Percentiles rank a stretch among this genome's conserved stretches.
These are phyloP conservation scores for Acleris laterana DNA, from an alignment of 2,888 invertebrate genomes.

Conservation along the genomic window DNA sequence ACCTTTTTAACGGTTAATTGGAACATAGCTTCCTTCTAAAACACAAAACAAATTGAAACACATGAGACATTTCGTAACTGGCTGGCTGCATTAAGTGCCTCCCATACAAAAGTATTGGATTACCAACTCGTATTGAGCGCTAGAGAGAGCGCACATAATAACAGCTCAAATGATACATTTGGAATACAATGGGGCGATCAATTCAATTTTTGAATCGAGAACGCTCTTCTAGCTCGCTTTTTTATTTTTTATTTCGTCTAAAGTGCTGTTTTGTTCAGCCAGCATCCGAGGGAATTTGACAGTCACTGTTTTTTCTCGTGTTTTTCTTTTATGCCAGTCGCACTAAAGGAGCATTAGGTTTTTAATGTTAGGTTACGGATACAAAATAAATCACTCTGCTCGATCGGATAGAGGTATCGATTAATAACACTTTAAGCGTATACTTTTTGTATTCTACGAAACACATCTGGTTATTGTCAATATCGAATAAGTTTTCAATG, in stretches of 20 bases:
- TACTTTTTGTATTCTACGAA: not conserved
- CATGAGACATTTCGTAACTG: conserved; percentile 69
- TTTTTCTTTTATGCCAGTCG: conserved; percentile 59
- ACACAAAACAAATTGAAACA: conserved; percentile 66
- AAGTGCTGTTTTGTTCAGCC: conserved; percentile 84
- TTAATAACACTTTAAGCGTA: conserved; percentile 32
- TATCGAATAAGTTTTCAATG: too few species aligned
- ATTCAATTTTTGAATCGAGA: conserved; percentile 85
- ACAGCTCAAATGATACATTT: conserved; percentile 85
- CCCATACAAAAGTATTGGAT: conserved; percentile 84
- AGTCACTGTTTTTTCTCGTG: conserved; percentile 81
- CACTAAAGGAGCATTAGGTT: conserved; percentile 52
- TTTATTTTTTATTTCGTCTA: conserved; percentile 73
- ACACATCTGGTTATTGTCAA: too few species aligned
- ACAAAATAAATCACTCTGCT: conserved; percentile 45
- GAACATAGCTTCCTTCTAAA: conserved; percentile 47
- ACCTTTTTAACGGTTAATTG: conserved; percentile 19
- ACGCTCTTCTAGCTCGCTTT: conserved; percentile 81
- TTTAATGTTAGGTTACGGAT: conserved; percentile 65
- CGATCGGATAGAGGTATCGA: conserved; percentile 32
- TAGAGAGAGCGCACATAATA: conserved; percentile 81
- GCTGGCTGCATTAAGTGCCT: conserved; percentile 76
- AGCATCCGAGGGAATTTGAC: conserved; percentile 81
- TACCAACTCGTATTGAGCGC: conserved; percentile 78
- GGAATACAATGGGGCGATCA: conserved; percentile 84